Base-by-base conservation (phyloP, 37 sponge, comb jelly and placozoan species). In the Halichondria panicea region DNA sequence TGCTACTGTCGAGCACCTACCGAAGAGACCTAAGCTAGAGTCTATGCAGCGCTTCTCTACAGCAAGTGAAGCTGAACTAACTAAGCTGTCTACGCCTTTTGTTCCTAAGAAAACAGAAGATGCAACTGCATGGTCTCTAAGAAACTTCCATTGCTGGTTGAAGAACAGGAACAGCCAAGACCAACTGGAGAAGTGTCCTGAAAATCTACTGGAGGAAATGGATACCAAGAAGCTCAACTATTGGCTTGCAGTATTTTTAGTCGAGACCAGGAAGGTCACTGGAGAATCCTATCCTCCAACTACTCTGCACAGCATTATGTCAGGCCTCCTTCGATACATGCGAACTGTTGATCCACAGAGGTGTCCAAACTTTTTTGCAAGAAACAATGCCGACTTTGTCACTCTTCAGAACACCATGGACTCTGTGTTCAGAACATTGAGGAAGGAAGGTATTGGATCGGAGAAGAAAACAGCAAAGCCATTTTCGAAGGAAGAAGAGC, bases 291-390 rank as follows among this genome's bases (percentile, higher is more conserved):
- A 75, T 41, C 76, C 76, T 19, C 67, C 68, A 8, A 50, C 52
- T 3, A 52, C 78, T 2, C 52, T 77, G 25, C 40, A 77, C 31
- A 6, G 18, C 7, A 25, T 77, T 3, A 19, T 60, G 4, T 36
- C 48, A 46, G 70, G 54, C 37, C 21, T 79, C 45, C 80, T 53
- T 15, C 24, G 61, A 21, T 61, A 79, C 61, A 79, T 65, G 82
- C 70, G 30, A 58, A 22, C 24, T 21, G 60, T 58, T 8, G 60
- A 58, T 58, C 19, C 12, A 6, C 6, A 11, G 25, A 58, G 60
- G n/a, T 21, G 25, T 21, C 60, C 60, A 58, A 58, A 58, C 27
- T 25, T 58, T 7, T 58, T 58, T 21, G 25, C 60, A 22, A 58
- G n/a, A 58, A 58, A 58, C 27, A 22, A 58, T 21, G 24, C 27